Evolutionary conservation across 2,888 invertebrate species (phyloP).

Genomic region (Drosophila pseudotakahashii): DNA sequence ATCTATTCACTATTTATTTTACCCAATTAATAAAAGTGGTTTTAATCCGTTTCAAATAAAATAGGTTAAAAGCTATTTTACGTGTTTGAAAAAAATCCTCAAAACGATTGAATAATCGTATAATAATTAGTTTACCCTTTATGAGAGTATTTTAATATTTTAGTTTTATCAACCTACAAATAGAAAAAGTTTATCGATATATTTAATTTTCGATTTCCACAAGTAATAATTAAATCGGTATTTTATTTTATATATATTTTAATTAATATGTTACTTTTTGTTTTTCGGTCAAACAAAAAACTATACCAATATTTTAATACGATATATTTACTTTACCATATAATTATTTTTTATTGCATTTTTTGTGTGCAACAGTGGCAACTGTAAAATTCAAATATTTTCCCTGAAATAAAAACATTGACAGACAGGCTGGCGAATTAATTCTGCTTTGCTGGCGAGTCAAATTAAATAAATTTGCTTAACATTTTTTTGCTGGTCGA

Average conservation of each 20-base stretch:
- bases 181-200: no score
- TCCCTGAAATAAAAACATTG: conserved; percentile 9
- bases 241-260: no score
- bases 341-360: not conserved
- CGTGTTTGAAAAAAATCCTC: not conserved
- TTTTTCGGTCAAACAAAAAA: no score
- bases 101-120: not conserved
- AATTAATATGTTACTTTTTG: no score
- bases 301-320: no score
- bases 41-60: not conserved
- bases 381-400: conserved; percentile 25
- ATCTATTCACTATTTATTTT: not conserved
- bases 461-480: conserved; percentile 48
- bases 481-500: not conserved
- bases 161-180: no score
- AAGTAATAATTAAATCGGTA: no score
- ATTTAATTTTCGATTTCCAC: no score
- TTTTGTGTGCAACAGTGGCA: not conserved
- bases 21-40: not conserved
- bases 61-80: not conserved
- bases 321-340: not conserved
- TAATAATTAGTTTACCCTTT: not conserved
- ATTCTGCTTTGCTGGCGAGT: conserved; percentile 27
- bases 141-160: not conserved
- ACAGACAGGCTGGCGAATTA: conserved; percentile 33